Base-by-base conservation (phyloP, 2,797 vertebrate species). In the Microctenopoma stevenorrisi region DNA sequence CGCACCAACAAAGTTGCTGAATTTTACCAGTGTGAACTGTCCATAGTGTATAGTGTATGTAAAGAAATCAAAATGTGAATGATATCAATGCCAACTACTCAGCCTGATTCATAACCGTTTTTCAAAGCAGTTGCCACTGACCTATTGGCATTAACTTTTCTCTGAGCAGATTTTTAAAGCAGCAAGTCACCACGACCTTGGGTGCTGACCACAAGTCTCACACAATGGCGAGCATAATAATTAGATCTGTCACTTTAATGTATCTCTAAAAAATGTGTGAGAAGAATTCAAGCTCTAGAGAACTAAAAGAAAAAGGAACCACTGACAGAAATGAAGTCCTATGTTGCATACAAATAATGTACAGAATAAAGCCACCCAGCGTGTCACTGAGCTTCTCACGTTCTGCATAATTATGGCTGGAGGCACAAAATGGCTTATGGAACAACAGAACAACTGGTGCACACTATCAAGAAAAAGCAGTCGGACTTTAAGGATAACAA, bases 401-500 rank as follows among this genome's bases (percentile, higher is more conserved):
- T 55, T 59, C 47, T 54, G 50, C 40, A 18, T 15, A 14, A 8
- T 2, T 5, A 7, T 37, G 22, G 38, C 26, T 5, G 46, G 40
- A 43, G 28, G 38, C 4, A 18, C 22, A 11, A 60, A 44, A 46
- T 33, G 38, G 47, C 4, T 5, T 42, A 3, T 52, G 26, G 15
- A 22, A 60, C 9, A 30, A 50, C 47, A 53, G 43, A 55, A 35
- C 47, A 65, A 56, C 52, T 64, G 69, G 48, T 59, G 75, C 57
- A 42, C 43, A 53, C 18, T 58, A 72, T 52, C 58, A 54, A 64
- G 35, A 68, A 66, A 74, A 71, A 68, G 12, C 65, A 58, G 65
- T 68, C 40, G 22, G 11, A 47, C 58, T 16, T 48, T 47, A 68
- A 46, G n/a, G 40, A 66, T 59, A 37, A 38, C 55, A 67, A 44